These are phyloP conservation scores for Otolemur crassicaudatus DNA, from an alignment of 2,797 vertebrate species.

Conservation along the genomic window DNA sequence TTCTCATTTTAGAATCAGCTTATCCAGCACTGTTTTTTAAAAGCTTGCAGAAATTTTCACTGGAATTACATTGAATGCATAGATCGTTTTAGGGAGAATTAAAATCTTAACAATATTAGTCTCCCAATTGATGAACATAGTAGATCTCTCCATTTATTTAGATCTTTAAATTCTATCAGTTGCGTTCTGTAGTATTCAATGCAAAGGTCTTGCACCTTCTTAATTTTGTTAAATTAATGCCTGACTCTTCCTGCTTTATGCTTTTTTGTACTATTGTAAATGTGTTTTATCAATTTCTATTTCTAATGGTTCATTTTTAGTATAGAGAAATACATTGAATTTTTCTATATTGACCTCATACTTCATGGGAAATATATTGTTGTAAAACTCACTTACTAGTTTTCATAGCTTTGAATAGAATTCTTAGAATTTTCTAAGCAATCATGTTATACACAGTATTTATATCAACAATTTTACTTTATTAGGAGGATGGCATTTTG, in stretches of 20 bases:
- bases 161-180: not conserved
- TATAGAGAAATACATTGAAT: not conserved
- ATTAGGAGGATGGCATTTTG: not conserved
- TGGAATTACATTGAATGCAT: not conserved
- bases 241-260: not conserved
- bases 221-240: not conserved
- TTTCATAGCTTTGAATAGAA: not conserved
- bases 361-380: not conserved
- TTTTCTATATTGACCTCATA: not conserved
- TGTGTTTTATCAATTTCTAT: not conserved
- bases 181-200: not conserved
- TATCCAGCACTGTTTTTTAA: not conserved
- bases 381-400: not conserved
- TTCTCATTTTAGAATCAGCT: not conserved
- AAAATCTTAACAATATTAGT: not conserved
- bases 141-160: not conserved
- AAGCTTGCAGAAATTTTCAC: not conserved
- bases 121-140: not conserved
- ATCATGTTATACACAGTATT: not conserved
- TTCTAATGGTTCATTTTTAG: conserved; percentile 6
- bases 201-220: not conserved
- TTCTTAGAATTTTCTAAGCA: not conserved
- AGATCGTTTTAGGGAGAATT: not conserved
- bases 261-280: not conserved
- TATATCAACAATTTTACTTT: not conserved